A percentile compares a stretch with the other conserved stretches of the same genome.
These are phyloP conservation scores for Trichonephila inaurata DNA, from an alignment of 1,140 invertebrate genomes.

Conservation along the genomic window DNA sequence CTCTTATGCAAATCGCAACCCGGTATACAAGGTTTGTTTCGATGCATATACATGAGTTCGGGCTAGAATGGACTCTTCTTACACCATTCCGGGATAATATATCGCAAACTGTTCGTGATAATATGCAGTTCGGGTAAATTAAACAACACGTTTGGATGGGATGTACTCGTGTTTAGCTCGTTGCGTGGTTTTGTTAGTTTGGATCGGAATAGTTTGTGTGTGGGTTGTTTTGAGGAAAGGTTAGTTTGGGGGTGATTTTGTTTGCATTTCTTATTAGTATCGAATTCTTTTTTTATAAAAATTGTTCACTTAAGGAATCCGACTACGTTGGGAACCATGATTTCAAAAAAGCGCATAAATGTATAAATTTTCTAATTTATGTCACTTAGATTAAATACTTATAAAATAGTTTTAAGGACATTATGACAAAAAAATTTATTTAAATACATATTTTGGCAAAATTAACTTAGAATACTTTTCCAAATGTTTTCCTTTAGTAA, in stretches of 20 bases:
- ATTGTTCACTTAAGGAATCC: too few species aligned
- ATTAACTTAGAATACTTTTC: too few species aligned
- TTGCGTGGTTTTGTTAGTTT: background rate
- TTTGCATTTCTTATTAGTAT: too few species aligned
- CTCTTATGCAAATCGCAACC: slow-evolving; percentile 35
- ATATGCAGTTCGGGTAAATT: background rate
- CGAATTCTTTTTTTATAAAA: too few species aligned
- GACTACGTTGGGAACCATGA: too few species aligned
- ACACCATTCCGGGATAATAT: background rate
- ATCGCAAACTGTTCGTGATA: background rate
- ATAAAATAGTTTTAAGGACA: too few species aligned
- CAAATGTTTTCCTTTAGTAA: too few species aligned
- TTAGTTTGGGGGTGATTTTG: background rate
- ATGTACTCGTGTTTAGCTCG: background rate
- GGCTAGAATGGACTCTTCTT: background rate
- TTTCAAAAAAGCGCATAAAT: too few species aligned
- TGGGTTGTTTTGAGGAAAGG: background rate
- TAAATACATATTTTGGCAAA: too few species aligned
- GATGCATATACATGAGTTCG: slow-evolving; percentile 45
- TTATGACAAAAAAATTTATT: too few species aligned
- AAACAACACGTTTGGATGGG: background rate
- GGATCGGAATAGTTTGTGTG: background rate
- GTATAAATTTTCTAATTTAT: too few species aligned
- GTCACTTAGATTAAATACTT: too few species aligned
- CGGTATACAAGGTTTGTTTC: background rate